Conservation (phyloP, 2,113 vertebrate genomes). For the Scolopax mira region DNA sequence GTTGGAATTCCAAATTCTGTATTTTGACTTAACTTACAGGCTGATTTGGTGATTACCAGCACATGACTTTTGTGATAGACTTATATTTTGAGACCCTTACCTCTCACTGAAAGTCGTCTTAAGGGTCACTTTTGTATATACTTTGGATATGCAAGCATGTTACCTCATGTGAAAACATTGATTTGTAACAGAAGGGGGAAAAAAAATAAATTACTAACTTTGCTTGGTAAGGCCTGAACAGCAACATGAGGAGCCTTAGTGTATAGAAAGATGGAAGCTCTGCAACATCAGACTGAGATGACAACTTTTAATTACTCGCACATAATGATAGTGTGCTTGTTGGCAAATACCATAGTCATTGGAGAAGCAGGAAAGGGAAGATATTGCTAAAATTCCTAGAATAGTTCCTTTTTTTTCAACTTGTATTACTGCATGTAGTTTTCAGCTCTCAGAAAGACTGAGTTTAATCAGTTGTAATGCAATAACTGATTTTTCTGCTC, state of each 20-base stretch:
- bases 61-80: not conserved
- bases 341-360: not conserved
- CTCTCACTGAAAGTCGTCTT: not conserved
- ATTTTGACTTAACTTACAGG: not conserved
- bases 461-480: not conserved
- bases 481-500: not conserved
- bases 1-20: not conserved
- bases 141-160: not conserved
- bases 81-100: not conserved
- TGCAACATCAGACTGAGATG: not conserved
- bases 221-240: not conserved
- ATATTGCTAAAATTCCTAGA: not conserved
- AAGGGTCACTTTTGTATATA: not conserved
- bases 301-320: not conserved
- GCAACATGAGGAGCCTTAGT: not conserved
- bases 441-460: not conserved
- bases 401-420: not conserved
- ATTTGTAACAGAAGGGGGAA: not conserved
- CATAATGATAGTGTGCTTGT: accelerated
- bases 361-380: not conserved
- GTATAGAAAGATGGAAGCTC: not conserved
- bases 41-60: not conserved
- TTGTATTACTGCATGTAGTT: not conserved
- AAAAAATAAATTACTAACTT: not conserved
- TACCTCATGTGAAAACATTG: not conserved